Evolutionary conservation across 2,113 vertebrate species (phyloP).

Genomic region (Cacatua alba): DNA sequence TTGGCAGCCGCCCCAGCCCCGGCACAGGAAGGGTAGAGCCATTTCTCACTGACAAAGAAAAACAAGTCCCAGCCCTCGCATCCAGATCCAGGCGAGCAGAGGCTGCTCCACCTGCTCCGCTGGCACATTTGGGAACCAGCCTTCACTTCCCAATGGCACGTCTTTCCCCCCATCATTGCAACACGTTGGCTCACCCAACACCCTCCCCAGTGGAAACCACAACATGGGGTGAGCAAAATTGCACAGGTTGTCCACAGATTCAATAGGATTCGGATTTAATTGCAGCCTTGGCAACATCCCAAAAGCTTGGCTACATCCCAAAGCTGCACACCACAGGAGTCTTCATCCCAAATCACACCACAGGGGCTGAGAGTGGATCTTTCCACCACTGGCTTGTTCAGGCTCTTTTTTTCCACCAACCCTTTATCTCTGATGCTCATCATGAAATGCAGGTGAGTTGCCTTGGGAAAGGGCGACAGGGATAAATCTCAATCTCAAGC

Average conservation of each 20-base stretch:
- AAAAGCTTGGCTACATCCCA: neutral
- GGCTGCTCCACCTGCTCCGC: slow-evolving; percentile 7
- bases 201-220: neutral
- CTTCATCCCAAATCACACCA: neutral
- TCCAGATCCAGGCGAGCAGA: neutral
- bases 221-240: fast-evolving
- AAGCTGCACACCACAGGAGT: neutral
- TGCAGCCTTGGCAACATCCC: neutral
- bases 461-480: neutral
- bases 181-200: fast-evolving
- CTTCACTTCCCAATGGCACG: fast-evolving
- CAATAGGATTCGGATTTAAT: neutral
- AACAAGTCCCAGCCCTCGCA: neutral
- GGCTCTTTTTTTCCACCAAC: neutral
- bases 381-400: neutral
- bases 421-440: fast-evolving
- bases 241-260: neutral
- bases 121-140: neutral
- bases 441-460: fast-evolving
- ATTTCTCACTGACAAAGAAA: slow-evolving; percentile 62
- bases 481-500: neutral
- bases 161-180: neutral
- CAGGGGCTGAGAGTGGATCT: neutral
- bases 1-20: slow-evolving; percentile 53
- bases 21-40: slow-evolving; percentile 53